phyloP scores from a whole-genome alignment of 1,140 invertebrate species.

The Calephelis nemesis region DNA sequence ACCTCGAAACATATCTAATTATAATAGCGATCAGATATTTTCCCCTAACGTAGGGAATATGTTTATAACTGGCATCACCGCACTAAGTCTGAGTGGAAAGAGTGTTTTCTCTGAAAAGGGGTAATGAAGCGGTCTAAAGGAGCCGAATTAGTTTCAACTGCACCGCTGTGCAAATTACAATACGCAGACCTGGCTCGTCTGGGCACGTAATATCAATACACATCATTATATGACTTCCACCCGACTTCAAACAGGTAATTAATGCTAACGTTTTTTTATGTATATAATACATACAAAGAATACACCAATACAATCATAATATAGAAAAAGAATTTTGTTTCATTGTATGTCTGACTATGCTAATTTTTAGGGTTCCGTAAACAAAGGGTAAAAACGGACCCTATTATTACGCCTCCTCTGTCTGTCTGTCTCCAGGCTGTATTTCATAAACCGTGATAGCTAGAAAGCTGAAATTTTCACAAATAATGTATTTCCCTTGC shows the following conservation, averaged over 20 bases:
- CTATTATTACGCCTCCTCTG: too few relatives aligned
- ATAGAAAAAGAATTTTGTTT: too few relatives aligned
- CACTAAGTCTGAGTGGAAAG: constrained; percentile 54
- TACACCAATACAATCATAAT: too few relatives aligned
- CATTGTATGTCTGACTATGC: too few relatives aligned
- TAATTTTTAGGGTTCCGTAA: too few relatives aligned
- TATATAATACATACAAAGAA: too few relatives aligned
- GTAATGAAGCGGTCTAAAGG: constrained; percentile 70
- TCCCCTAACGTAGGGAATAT: neutral
- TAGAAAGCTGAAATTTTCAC: too few relatives aligned
- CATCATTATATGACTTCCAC: constrained; percentile 4
- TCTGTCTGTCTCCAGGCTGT: too few relatives aligned
- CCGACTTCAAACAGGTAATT: neutral
- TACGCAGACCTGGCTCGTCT: constrained; percentile 18
- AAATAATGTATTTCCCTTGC: too few relatives aligned
- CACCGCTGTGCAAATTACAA: constrained; percentile 46
- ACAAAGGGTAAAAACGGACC: too few relatives aligned
- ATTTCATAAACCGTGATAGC: too few relatives aligned
- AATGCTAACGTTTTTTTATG: neutral
- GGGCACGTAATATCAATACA: neutral
- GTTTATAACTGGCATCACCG: neutral
- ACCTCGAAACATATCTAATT: too few relatives aligned
- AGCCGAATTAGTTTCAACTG: constrained; percentile 69
- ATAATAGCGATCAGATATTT: neutral
- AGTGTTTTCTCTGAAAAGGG: constrained; percentile 73